Evolutionary conservation across 2,888 invertebrate genomes (phyloP).

Genomic region (Pyralis farinalis): DNA sequence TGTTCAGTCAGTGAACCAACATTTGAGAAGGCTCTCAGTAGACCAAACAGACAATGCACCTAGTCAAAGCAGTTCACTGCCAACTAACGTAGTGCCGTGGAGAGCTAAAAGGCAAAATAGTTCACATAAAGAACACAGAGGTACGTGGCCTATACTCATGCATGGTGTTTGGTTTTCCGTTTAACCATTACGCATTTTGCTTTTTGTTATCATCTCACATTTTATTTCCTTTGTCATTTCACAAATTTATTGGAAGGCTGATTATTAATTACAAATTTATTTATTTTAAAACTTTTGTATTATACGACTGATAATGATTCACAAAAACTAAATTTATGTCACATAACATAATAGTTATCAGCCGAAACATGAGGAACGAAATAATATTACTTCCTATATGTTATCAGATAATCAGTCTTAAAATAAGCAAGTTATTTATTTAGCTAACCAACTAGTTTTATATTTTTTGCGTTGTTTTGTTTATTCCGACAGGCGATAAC

Average conservation of each 20-base stretch:
- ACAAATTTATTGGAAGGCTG: no score
- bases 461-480: conserved; percentile 41
- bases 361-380: no score
- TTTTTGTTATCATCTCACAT: conserved; percentile 29
- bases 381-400: no score
- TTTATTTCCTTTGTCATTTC: conserved; percentile 10
- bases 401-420: neutral
- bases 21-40: conserved; percentile 63
- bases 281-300: no score
- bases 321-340: no score
- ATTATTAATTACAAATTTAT: no score
- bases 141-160: conserved; percentile 71
- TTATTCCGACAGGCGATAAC: conserved; percentile 69
- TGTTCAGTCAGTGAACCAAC: conserved; percentile 69
- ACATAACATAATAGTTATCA: no score
- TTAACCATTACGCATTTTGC: conserved; percentile 66
- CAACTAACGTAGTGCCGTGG: conserved; percentile 72
- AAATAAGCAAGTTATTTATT: conserved; percentile 16
- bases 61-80: conserved; percentile 73
- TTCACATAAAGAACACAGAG: conserved; percentile 73
- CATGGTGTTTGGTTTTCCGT: conserved; percentile 72
- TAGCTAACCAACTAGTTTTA: conserved; percentile 12
- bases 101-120: conserved; percentile 68
- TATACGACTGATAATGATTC: no score
- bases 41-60: conserved; percentile 58